Evolutionary conservation across 2,113 vertebrate genomes (phyloP).

Genomic region (Alethe diademata): DNA sequence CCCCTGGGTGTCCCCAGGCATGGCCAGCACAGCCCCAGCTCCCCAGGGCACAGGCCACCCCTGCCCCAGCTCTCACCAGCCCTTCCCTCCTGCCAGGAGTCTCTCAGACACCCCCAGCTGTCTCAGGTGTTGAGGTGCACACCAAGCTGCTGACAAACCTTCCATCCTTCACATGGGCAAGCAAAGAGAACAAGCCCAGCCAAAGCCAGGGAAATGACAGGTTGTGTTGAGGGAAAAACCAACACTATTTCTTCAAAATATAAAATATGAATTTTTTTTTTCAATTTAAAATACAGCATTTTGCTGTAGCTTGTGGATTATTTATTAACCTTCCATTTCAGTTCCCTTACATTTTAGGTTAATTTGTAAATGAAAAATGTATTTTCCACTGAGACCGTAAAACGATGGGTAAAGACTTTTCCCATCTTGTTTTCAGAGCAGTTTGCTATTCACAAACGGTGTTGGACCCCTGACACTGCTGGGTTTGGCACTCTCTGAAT

Average conservation of each 20-base stretch:
- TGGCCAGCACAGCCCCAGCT: accelerated
- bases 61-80: background rate
- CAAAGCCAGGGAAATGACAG: background rate
- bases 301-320: background rate
- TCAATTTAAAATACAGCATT: background rate
- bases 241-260: background rate
- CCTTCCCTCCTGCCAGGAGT: background rate
- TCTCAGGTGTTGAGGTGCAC: background rate
- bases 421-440: background rate
- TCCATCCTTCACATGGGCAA: background rate
- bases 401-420: background rate
- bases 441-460: background rate
- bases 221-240: background rate
- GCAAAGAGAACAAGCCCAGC: background rate
- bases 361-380: constrained; percentile 14
- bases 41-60: accelerated
- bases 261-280: background rate
- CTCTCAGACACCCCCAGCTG: accelerated
- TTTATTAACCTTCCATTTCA: background rate
- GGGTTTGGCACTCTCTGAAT: background rate
- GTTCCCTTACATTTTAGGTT: background rate
- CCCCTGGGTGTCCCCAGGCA: background rate
- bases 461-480: background rate
- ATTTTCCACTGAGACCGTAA: background rate
- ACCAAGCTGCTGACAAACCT: background rate